Evolutionary conservation across 2,888 invertebrate genomes (phyloP).

Genomic region (Ferdinandea cuprea): DNA sequence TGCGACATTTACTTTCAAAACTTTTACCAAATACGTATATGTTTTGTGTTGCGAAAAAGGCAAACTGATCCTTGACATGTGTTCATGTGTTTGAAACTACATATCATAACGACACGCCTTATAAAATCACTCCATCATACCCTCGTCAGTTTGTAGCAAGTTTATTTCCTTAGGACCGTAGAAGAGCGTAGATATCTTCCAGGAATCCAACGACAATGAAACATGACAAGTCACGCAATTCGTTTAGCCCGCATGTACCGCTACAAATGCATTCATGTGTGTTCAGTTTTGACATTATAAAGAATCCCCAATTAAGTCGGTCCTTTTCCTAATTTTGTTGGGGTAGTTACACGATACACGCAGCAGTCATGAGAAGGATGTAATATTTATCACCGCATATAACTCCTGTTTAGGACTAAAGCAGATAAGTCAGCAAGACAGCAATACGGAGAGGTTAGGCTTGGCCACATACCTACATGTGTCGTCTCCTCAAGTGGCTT

Average conservation of each 20-base stretch:
- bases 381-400: slow-evolving; percentile 20
- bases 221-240: slow-evolving; percentile 24
- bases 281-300: slow-evolving; percentile 8
- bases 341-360: slow-evolving; percentile 16
- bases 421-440: slow-evolving; percentile 26
- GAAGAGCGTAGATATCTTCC: too few relatives aligned
- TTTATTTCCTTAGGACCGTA: background rate
- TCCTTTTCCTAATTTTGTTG: slow-evolving; percentile 2
- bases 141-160: background rate
- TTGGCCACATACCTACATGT: background rate
- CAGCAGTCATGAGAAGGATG: slow-evolving; percentile 16
- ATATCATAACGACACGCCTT: slow-evolving; percentile 2
- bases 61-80: background rate
- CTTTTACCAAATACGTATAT: slow-evolving; percentile 27
- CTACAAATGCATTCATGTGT: background rate
- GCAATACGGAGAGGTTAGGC: background rate
- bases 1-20: slow-evolving; percentile 35
- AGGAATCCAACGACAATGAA: background rate
- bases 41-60: background rate
- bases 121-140: slow-evolving; percentile 37
- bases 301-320: slow-evolving; percentile 19
- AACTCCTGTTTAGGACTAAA: background rate
- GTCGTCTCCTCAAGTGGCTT: slow-evolving; percentile 13
- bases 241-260: background rate
- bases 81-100: slow-evolving; percentile 1